Base-by-base conservation (phyloP, 2,113 vertebrate genomes). In the Oplegnathus fasciatus region DNA sequence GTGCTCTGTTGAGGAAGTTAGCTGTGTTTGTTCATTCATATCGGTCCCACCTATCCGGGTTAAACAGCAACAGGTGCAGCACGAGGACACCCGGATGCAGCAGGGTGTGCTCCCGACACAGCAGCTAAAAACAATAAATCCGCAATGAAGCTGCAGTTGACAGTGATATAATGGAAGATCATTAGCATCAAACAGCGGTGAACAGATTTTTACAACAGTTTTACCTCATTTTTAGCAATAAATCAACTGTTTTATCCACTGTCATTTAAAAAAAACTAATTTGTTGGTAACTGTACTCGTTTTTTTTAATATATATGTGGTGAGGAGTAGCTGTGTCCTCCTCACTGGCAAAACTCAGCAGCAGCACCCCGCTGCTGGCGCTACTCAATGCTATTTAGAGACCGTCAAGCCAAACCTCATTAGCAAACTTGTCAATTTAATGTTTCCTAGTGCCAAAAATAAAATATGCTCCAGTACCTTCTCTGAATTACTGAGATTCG, bases 81-180 rank as follows among this genome's bases (percentile, higher is more conserved):
- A n/a, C 6, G 75, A 32, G 32, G 65, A 50, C 46, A 92, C 87
- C 93, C 92, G 93, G 94, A 94, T 92, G 28, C 81, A 42, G 32
- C 85, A 62, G 82, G 88, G 82, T 78, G 90, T 79, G 83, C n/a
- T 46, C 24, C 9, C 9, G n/a, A 24, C 28, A 4, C 46, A 24
- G n/a, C 24, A 17, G 26, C 64, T 42, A 1, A 22, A n/a, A n/a
- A n/a, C n/a, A n/a, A n/a, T n/a, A n/a, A n/a, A n/a, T n/a, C n/a
- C n/a, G n/a, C n/a, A n/a, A n/a, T n/a, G n/a, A n/a, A n/a, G n/a
- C n/a, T n/a, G n/a, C n/a, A n/a, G n/a, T n/a, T n/a, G n/a, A n/a
- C n/a, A n/a, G n/a, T n/a, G n/a, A n/a, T n/a, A n/a, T n/a, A n/a
- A n/a, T n/a, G n/a, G n/a, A n/a, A n/a, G n/a, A n/a, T 24, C 20